These are phyloP conservation scores for Orthonyx spaldingii DNA, from an alignment of 2,113 vertebrate genomes.

Conservation along the genomic window DNA sequence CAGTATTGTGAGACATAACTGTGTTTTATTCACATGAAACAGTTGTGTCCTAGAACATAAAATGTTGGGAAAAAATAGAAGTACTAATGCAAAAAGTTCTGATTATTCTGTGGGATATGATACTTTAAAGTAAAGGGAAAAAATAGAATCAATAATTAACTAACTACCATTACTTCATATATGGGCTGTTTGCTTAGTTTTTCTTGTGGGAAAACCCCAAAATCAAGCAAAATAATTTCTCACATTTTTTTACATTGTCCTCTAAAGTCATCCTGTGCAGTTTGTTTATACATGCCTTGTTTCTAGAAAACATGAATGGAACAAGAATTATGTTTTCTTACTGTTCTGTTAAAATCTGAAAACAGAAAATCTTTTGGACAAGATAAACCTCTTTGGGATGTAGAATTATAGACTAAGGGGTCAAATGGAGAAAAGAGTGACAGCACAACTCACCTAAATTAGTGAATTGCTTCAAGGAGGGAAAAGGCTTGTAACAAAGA, in stretches of 20 bases:
- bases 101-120: neutral
- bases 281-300: neutral
- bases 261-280: neutral
- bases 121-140: neutral
- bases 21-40: neutral
- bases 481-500: neutral
- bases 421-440: neutral
- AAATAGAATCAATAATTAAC: neutral
- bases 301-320: neutral
- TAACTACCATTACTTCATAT: neutral
- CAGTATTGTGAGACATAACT: neutral
- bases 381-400: neutral
- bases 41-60: neutral
- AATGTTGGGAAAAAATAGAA: neutral
- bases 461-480: neutral
- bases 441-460: neutral
- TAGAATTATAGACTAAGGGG: neutral
- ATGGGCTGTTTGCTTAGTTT: neutral
- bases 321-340: neutral
- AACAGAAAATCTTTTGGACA: neutral
- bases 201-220: neutral
- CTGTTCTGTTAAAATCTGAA: neutral
- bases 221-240: neutral
- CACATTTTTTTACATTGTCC: neutral
- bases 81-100: neutral